A percentile compares a stretch with the other conserved stretches of the same genome.
These are phyloP conservation scores for Zeugodacus cucurbitae DNA, from an alignment of 1,140 invertebrate species.

Conservation along the genomic window DNA sequence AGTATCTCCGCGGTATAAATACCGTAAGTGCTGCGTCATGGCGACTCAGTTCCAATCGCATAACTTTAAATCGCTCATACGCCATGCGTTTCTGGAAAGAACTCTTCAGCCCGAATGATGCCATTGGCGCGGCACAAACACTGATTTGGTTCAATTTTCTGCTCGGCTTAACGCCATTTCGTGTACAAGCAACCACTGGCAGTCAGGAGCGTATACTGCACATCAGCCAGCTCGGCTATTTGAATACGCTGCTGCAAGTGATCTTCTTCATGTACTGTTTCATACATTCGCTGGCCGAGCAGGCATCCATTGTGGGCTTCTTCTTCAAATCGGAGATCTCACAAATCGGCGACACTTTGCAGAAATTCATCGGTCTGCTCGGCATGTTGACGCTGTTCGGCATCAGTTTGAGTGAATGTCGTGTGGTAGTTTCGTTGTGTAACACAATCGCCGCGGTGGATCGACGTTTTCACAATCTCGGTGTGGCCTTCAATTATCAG, in stretches of 20 bases:
- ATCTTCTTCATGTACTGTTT: conserved; percentile 62
- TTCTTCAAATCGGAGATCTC: conserved; percentile 63
- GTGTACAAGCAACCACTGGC: conserved; percentile 34
- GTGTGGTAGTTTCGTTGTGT: conserved; percentile 51
- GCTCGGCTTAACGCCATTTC: conserved; percentile 59
- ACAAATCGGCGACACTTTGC: conserved; percentile 57
- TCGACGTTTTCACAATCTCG: conserved; percentile 50
- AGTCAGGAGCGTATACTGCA: conserved; percentile 45
- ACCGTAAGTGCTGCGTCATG: background rate
- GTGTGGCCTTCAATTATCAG: conserved; percentile 55
- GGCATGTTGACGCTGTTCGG: conserved; percentile 58
- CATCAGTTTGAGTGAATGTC: conserved; percentile 45
- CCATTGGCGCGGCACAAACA: conserved; percentile 55
- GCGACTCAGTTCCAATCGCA: background rate
- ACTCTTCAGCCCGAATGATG: conserved; percentile 54
- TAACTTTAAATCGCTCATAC: background rate
- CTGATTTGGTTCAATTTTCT: conserved; percentile 55
- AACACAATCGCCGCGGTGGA: conserved; percentile 54
- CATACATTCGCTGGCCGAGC: conserved; percentile 52
- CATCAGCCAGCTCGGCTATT: conserved; percentile 56
- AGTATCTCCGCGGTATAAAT: background rate
- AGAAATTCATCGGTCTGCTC: conserved; percentile 58
- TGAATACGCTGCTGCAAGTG: conserved; percentile 56
- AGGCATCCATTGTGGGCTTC: conserved; percentile 60
- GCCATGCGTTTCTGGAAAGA: conserved; percentile 29